Evolutionary conservation across 2,797 vertebrate genomes (phyloP), one percentile per base, ranked within the genome.

Genomic region (Lerista edwardsae): DNA sequence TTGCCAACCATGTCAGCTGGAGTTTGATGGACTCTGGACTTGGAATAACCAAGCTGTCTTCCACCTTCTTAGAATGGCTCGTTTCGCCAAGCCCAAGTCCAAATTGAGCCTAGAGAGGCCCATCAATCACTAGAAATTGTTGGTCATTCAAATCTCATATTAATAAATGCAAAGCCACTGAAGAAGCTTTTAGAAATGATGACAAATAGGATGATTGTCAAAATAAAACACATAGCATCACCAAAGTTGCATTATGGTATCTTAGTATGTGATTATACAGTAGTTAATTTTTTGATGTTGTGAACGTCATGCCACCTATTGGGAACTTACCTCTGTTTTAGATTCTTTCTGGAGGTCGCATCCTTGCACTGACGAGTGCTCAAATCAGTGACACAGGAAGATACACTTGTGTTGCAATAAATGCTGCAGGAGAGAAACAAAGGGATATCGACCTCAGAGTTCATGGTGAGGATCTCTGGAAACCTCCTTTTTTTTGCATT

Each of bases 351-450:
- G 97, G 97, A 23, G 98, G 98, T 73, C 96, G 97, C 81, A 95
- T 97, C 68, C 93, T 99, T 88, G 96, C 96, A 3, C 85, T 99
- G 90, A 95, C 92, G 51, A 99, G 97, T 0, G 96, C 97, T 11
- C 98, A 98, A 90, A 96, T 99, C 77, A 97, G 97, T 74, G 98
- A 99, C 79, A 96, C 97, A 0, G 98, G 98, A 74, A 97, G 90
- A 57, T 99, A 97, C 91, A 98, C 97, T 8, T 99, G 99, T 75
- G 98, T 99, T 89, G 99, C 98, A 0, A 95, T 99, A 86, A 99
- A 98, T 0, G 98, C 98, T 15, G 99, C 98, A 1, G 99, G 99
- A 25, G 99, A 99, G 85, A 97, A 97, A 80, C 98, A 98, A 21
- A 97, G 94, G 76, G 97, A 98, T 75, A 95, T 96, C 3, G 96